Evolutionary conservation across 2,888 invertebrate genomes (phyloP), one percentile per base, ranked within the genome.

Genomic region (Caenorhabditis uteleia): DNA sequence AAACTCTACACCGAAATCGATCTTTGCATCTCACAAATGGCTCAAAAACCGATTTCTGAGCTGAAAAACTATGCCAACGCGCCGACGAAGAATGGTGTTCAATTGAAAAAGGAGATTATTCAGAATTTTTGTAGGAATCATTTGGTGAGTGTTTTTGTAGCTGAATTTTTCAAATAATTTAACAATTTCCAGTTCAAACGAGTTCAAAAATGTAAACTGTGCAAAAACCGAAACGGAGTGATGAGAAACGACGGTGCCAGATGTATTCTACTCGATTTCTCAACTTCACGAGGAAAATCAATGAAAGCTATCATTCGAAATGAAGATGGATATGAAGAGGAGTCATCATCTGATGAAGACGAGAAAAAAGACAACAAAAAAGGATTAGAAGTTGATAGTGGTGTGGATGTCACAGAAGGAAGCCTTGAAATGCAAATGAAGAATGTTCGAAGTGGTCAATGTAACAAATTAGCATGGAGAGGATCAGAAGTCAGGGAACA

Each of bases 401-500:
- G 31, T 34, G 21, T 34, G 0, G 36, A 31, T 5, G 34, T 61
- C 25, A 59, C 39, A 20, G 54, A 55, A 20, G 66, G 64, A 40
- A 57, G 70, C 46, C 64, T 71, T 42, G 68, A 60, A n/a, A 64
- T 71, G 43, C 82, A 82, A 57, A 53, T 82, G 49, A 51, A 67
- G 29, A 67, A 69, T 5, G 77, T 81, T n/a, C 56, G 69, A 38
- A 58, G 36, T 23, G 79, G 80, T 44, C 60, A 65, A 7, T 78
- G 77, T 44, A 67, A 75, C 20, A 82, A 81, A 45, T 48, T 76
- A 18, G 75, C 75, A 12, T 76, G 75, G 75, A 50, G 75, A 58
- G 75, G 67, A 12, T 73, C 75, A 2, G 75, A 75, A 59, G 70
- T 75, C 1, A 81, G 83, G 31, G 82, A 88, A n/a, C 88, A 89